A percentile compares a stretch with the other conserved stretches of the same genome.
phyloP scores from a whole-genome alignment of 2,888 invertebrate genomes.

The Phengaris arion region DNA sequence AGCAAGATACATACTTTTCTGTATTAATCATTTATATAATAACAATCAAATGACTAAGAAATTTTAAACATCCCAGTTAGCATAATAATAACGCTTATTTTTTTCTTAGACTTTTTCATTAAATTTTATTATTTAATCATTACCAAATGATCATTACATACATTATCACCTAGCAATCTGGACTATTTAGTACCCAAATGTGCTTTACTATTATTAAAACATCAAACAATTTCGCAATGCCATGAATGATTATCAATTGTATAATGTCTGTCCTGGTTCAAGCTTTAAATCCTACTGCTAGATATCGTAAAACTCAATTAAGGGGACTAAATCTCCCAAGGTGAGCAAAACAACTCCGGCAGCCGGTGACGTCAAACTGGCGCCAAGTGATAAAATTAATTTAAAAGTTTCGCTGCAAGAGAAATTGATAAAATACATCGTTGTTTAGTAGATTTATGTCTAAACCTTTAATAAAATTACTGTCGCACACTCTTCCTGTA shows the following conservation, averaged over 20 bases:
- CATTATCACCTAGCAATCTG: too few species aligned
- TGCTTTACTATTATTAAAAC: background rate
- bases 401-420: conserved; percentile 23
- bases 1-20: too few species aligned
- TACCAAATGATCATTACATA: too few species aligned
- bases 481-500: conserved; percentile 4
- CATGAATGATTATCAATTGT: background rate
- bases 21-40: too few species aligned
- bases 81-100: too few species aligned
- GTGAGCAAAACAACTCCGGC: conserved; percentile 21
- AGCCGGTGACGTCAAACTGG: conserved; percentile 23
- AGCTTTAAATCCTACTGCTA: conserved; percentile 7
- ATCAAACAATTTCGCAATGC: background rate
- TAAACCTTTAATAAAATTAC: background rate
- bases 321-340: conserved; percentile 26
- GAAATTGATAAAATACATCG: conserved; percentile 19
- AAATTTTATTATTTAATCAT: too few species aligned
- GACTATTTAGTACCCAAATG: background rate
- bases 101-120: too few species aligned
- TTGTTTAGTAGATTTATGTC: conserved; percentile 25
- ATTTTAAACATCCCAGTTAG: too few species aligned
- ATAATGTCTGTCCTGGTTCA: background rate
- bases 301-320: conserved; percentile 28
- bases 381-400: conserved; percentile 27
- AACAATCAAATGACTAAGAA: too few species aligned